phyloP scores from a whole-genome alignment of 2,113 vertebrate species.

The Chionis minor region DNA sequence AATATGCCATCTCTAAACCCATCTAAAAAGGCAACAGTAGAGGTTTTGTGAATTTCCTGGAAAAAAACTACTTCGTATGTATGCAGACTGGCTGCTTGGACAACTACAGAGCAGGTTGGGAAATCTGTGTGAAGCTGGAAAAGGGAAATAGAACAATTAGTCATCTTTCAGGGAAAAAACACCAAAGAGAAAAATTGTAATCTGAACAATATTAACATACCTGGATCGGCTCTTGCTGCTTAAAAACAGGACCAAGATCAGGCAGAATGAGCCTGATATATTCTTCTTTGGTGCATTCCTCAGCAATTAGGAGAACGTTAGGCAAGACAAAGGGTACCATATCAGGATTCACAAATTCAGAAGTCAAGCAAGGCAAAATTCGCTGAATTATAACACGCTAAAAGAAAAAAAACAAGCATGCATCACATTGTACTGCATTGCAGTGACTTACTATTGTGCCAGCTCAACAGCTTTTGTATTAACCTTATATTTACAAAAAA shows the following conservation, averaged over 20 bases:
- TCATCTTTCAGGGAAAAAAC: neutral
- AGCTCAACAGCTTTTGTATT: neutral
- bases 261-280: slow-evolving; percentile 91
- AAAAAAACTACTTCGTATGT: neutral
- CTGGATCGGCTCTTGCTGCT: slow-evolving; percentile 97
- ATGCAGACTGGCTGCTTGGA: neutral
- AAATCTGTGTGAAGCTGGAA: neutral
- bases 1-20: neutral
- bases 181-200: neutral
- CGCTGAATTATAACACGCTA: slow-evolving; percentile 94
- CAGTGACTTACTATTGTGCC: neutral
- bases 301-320: slow-evolving; percentile 95
- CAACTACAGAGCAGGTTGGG: neutral
- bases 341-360: slow-evolving; percentile 96
- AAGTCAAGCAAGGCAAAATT: slow-evolving; percentile 90
- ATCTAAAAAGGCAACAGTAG: neutral
- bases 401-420: neutral
- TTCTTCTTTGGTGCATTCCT: slow-evolving; percentile 97
- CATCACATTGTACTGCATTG: neutral
- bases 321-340: slow-evolving; percentile 99
- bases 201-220: slow-evolving; percentile 65
- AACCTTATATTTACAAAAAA: neutral
- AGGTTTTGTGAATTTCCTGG: neutral
- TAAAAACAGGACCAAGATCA: slow-evolving; percentile 95
- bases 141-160: neutral